Evolutionary conservation across 2,113 vertebrate genomes (phyloP).

Genomic region (Gila orcuttii): DNA sequence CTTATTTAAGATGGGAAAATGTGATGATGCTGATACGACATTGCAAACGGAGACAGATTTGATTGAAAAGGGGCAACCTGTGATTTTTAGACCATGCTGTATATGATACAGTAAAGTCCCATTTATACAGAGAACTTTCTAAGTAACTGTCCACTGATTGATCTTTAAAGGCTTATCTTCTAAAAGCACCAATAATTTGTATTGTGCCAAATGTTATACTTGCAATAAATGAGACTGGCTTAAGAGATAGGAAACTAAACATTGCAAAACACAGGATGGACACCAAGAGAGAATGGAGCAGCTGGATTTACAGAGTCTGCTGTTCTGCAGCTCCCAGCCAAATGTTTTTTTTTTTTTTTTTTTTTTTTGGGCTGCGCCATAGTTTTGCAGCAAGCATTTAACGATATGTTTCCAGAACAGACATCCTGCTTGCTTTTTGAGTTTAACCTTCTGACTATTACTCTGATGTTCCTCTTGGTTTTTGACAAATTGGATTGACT

Average conservation of each 20-base stretch:
- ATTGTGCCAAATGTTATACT: constrained; percentile 87
- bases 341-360: constrained; percentile 67
- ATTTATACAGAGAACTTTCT: constrained; percentile 83
- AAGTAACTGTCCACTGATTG: constrained; percentile 75
- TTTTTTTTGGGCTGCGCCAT: constrained; percentile 75
- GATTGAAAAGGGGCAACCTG: constrained; percentile 73
- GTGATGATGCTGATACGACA: constrained; percentile 72
- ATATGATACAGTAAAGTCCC: constrained; percentile 76
- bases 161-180: constrained; percentile 78
- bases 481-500: constrained; percentile 36
- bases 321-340: constrained; percentile 81
- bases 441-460: constrained; percentile 21
- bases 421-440: constrained; percentile 54
- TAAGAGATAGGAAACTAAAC: constrained; percentile 61
- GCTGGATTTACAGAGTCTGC: constrained; percentile 71
- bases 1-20: constrained; percentile 83
- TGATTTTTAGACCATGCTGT: constrained; percentile 80
- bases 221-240: constrained; percentile 83
- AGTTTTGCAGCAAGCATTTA: constrained; percentile 84
- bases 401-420: constrained; percentile 71
- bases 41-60: constrained; percentile 72
- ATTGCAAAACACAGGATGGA: constrained; percentile 37
- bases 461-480: constrained; percentile 29
- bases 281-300: constrained; percentile 57
- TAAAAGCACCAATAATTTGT: constrained; percentile 80